These are phyloP conservation scores for Drosophila sechellia DNA, from an alignment of 1,140 invertebrate species.

Conservation along the genomic window DNA sequence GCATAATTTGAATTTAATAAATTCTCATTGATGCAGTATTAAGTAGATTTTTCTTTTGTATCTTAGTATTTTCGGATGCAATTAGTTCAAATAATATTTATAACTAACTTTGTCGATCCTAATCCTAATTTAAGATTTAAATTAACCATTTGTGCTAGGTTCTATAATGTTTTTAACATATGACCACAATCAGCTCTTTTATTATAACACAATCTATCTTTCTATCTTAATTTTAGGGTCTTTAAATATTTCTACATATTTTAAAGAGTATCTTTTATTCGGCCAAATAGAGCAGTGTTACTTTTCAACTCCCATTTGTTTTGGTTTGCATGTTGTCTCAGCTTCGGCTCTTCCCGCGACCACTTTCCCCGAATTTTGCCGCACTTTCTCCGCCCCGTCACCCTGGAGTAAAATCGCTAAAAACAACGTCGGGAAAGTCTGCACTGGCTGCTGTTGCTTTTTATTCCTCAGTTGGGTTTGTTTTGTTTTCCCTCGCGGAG, in stretches of 20 bases:
- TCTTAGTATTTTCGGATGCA: too few relatives aligned
- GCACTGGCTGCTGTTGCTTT: conserved; percentile 48
- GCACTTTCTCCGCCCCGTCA: conserved; percentile 18
- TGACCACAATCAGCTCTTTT: too few relatives aligned
- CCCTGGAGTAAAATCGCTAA: conserved; percentile 33
- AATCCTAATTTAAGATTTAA: too few relatives aligned
- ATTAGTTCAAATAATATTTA: too few relatives aligned
- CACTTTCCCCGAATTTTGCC: conserved; percentile 18
- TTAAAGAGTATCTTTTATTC: conserved; percentile 14
- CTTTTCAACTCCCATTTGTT: conserved; percentile 7
- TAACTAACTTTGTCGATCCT: too few relatives aligned
- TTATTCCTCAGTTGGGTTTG: conserved; percentile 40
- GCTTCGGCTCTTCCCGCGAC: conserved; percentile 59
- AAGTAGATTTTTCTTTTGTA: too few relatives aligned
- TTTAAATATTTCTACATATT: neutral
- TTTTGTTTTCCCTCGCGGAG: conserved; percentile 56
- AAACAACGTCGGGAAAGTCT: conserved; percentile 52
- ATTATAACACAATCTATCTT: too few relatives aligned
- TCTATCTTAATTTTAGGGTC: too few relatives aligned
- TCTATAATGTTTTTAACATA: too few relatives aligned
- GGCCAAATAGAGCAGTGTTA: conserved; percentile 2
- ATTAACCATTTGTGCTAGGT: too few relatives aligned
- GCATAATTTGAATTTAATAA: too few relatives aligned
- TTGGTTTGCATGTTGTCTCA: conserved; percentile 63
- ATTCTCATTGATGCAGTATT: too few relatives aligned